A percentile compares a stretch with the other conserved stretches of the same genome.
Conservation (phyloP, 2,797 vertebrate genomes). For the Dendrocincla tyrannina region DNA sequence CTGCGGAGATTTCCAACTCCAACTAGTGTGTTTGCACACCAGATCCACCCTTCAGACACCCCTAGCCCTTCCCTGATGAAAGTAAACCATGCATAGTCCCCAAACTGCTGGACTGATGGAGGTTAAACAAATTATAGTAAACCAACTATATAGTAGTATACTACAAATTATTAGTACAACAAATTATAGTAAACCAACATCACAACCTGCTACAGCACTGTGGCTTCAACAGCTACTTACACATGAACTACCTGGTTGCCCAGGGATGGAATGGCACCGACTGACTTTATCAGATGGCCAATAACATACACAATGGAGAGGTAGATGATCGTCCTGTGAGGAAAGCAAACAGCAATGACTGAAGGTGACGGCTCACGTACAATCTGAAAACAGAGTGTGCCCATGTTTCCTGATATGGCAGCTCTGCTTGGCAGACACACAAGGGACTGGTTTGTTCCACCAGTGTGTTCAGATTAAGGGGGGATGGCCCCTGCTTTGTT, state of each 20-base stretch:
- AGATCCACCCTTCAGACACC: not conserved
- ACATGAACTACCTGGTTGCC: slow-evolving; percentile 84
- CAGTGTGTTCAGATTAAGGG: not conserved
- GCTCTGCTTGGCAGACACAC: not conserved
- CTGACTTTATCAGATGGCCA: slow-evolving; percentile 93
- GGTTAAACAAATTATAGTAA: not conserved
- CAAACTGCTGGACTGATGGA: not conserved
- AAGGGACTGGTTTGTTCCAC: not conserved
- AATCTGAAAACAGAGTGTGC: not conserved
- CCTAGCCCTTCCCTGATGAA: not conserved
- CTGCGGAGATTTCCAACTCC: not conserved
- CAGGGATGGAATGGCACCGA: slow-evolving; percentile 89
- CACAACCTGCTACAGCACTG: not conserved
- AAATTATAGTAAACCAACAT: not conserved
- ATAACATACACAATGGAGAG: slow-evolving; percentile 93
- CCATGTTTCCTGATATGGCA: not conserved
- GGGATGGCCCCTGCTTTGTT: not conserved
- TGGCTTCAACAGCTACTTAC: slow-evolving; percentile 80
- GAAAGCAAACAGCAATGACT: slow-evolving; percentile 59
- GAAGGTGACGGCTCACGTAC: not conserved
- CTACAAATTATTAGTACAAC: not conserved
- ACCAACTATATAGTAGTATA: not conserved
- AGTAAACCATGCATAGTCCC: not conserved
- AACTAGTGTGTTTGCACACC: not conserved
- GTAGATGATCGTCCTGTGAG: slow-evolving; percentile 93